phyloP scores from a whole-genome alignment of 2,113 vertebrate genomes.

The Stercorarius parasiticus region DNA sequence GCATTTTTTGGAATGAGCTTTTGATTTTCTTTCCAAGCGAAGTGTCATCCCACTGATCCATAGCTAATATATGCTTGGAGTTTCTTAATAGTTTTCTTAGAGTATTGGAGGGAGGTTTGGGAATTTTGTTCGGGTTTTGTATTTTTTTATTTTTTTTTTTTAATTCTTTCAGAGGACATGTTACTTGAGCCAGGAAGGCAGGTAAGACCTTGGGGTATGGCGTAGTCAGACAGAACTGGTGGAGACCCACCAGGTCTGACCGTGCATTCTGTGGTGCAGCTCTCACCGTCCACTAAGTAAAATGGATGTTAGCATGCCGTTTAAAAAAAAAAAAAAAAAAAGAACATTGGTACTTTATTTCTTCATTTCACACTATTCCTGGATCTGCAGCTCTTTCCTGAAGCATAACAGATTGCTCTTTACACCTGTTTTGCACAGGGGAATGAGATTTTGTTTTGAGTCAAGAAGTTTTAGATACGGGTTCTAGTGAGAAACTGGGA shows the following conservation, averaged over 20 bases:
- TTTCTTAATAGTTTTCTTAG: background rate
- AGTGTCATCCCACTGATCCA: background rate
- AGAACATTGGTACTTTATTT: background rate
- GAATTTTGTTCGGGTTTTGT: background rate
- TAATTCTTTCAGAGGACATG: background rate
- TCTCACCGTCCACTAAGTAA: background rate
- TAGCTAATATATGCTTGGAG: background rate
- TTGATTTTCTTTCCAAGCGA: background rate
- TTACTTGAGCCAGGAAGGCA: background rate
- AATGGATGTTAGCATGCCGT: background rate
- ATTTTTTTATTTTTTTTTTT: accelerated
- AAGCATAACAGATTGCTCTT: background rate
- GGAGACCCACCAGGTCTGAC: background rate
- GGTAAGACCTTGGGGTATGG: background rate
- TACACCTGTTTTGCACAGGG: background rate
- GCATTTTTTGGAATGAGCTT: background rate
- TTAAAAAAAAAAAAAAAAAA: background rate
- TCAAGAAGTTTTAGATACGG: background rate
- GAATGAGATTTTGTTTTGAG: background rate
- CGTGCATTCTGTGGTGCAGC: background rate
- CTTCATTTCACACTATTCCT: background rate
- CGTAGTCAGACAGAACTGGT: too few relatives aligned
- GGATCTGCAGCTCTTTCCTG: background rate
- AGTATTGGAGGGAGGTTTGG: background rate
- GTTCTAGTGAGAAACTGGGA: background rate